Evolutionary conservation across 2,888 invertebrate genomes (phyloP), one percentile per base, ranked within the genome.

Genomic region (Dryocosmus kuriphilus): DNA sequence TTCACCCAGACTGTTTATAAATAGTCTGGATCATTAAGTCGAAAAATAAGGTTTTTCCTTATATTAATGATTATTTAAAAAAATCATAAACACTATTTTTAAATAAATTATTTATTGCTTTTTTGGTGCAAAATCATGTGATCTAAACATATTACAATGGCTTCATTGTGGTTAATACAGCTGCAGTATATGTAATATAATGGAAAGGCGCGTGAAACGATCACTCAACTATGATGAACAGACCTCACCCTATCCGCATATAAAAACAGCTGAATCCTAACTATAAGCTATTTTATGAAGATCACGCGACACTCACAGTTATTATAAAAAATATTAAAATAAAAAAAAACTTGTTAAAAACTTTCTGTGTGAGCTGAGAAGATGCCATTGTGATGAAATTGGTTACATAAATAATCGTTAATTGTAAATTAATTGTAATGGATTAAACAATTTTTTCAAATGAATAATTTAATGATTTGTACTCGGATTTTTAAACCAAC

Each of bases 201-300:
- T n/a, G 51, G 51, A 51, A 51, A n/a, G 1, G n/a, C n/a, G 51
- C 51, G 51, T 51, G n/a, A n/a, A 51, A 51, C 51, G n/a, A 51
- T 51, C 51, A 51, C 51, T 51, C 51, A 51, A 51, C 51, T n/a
- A 19, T 51, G 51, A 51, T 51, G n/a, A 51, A n/a, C 8, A n/a
- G n/a, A 35, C 51, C 51, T 51, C 51, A n/a, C 51, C 51, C 51
- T 51, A 51, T n/a, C n/a, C 51, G n/a, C n/a, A 51, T 51, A 8
- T 51, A 51, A 51, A 51, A 51, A 51, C n/a, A n/a, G 51, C 51
- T 51, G n/a, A 51, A 51, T 51, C 51, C 51, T n/a, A n/a, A 51
- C 51, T 51, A 51, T 51, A 51, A 51, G 19, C 51, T 51, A 8
- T 51, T 51, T 51, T 51, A 51, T 51, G n/a, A 51, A n/a, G n/a